A percentile compares a stretch with the other conserved stretches of the same genome.
phyloP scores from a whole-genome alignment of 2,113 vertebrate species.

The human (Homo sapiens) region GRCh38 chr2:38176001-38176500 shows the following conservation, averaged over 20 bases:
- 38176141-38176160: neutral
- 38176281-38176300: neutral
- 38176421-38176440: neutral
- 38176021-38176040: rapidly evolving
- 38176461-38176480: neutral
- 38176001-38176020: neutral
- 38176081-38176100: neutral
- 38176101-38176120: neutral
- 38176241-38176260: neutral
- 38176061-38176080: neutral
- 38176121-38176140: neutral
- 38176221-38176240: neutral
- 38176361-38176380: neutral
- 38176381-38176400: neutral
- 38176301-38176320: neutral
- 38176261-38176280: neutral
- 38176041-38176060: neutral
- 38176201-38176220: neutral
- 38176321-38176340: neutral
- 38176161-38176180: neutral
- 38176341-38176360: neutral
- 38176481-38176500: neutral
- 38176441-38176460: neutral
- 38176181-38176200: neutral
- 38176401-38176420: neutral